Evolutionary conservation across 64 coral and sea anemone genomes (phyloP).

Genomic region (Actinia equina): DNA sequence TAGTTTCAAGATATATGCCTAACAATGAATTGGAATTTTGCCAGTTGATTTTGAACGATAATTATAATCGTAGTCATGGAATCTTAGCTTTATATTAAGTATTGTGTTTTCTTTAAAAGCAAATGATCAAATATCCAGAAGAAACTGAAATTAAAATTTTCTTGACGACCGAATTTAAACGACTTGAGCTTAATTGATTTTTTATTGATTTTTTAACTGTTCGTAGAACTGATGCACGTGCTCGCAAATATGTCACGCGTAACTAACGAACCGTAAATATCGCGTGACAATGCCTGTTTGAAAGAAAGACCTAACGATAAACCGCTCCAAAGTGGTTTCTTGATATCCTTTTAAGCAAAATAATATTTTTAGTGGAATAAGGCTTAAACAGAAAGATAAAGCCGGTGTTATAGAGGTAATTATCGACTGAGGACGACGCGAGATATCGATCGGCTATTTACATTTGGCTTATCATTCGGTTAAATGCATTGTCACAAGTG

Average conservation of each 20-base stretch:
- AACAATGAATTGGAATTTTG: too few species aligned
- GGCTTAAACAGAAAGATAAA: background rate
- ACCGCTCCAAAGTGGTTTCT: background rate
- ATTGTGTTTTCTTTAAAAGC: too few species aligned
- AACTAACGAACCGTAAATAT: background rate
- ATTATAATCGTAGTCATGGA: too few species aligned
- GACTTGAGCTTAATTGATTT: too few species aligned
- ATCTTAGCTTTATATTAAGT: too few species aligned
- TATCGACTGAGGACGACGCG: background rate
- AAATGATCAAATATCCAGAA: too few species aligned
- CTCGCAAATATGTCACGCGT: slow-evolving; percentile 6
- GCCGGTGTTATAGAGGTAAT: background rate
- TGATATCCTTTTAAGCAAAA: background rate
- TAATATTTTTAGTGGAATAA: background rate
- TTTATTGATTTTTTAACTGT: background rate
- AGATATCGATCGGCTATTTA: background rate
- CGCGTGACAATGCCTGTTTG: background rate
- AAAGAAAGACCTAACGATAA: background rate
- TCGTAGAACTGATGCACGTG: background rate
- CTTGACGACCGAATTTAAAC: too few species aligned
- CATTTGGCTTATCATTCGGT: background rate
- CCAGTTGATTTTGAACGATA: too few species aligned
- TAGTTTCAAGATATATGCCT: too few species aligned
- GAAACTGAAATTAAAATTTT: too few species aligned
- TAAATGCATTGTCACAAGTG: background rate